These are phyloP conservation scores for Taeniopygia guttata DNA, from an alignment of 2,797 vertebrate species.

Conservation along the genomic window DNA sequence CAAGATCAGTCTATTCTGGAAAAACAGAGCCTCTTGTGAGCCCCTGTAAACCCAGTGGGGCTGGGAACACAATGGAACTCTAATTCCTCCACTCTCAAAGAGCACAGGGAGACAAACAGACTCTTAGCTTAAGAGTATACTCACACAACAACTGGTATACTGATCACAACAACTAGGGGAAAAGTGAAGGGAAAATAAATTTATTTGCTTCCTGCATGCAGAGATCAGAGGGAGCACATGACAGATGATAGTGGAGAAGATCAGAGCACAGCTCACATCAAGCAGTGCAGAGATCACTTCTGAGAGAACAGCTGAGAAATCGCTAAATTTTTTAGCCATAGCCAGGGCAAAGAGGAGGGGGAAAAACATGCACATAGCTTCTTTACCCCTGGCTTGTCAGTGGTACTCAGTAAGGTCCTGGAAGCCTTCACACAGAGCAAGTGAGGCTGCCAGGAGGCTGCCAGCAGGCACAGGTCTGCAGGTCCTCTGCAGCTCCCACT, in stretches of 20 bases:
- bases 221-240: not conserved
- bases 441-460: not conserved
- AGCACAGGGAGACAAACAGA: not conserved
- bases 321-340: not conserved
- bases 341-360: not conserved
- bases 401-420: not conserved
- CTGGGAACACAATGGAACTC: not conserved
- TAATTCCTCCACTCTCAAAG: not conserved
- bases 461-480: not conserved
- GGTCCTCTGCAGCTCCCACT: not conserved
- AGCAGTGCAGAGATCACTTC: rapidly evolving
- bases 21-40: not conserved
- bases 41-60: rapidly evolving
- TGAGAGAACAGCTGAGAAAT: not conserved
- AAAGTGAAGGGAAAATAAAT: not conserved
- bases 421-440: not conserved
- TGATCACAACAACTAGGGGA: not conserved
- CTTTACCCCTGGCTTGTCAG: not conserved
- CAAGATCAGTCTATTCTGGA: not conserved
- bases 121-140: not conserved
- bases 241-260: rapidly evolving
- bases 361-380: not conserved
- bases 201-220: not conserved
- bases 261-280: rapidly evolving
- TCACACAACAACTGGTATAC: too few relatives aligned